Percentiles rank a stretch among this genome's conserved stretches.
These are phyloP conservation scores for Hyles vespertilio DNA, from an alignment of 1,140 invertebrate species.

Conservation along the genomic window DNA sequence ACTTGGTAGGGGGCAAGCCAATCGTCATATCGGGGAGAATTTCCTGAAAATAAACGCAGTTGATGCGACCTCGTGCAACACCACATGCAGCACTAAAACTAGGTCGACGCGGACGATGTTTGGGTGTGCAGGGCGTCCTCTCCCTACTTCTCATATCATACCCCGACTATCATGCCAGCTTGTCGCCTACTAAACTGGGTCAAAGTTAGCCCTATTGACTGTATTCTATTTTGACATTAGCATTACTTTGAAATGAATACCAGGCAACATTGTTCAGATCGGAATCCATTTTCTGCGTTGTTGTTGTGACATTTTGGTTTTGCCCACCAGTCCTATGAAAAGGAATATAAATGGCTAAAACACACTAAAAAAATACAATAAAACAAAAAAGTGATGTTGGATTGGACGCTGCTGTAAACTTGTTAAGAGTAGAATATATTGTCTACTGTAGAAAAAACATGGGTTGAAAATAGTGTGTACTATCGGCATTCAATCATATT, in stretches of 20 bases:
- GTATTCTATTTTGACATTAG: neutral
- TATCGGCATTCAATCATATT: conserved; percentile 56
- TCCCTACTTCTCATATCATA: no score
- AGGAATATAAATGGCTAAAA: conserved; percentile 23
- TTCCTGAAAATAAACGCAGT: no score
- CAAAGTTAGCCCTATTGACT: neutral
- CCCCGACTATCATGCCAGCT: no score
- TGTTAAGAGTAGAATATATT: conserved; percentile 9
- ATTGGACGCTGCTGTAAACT: conserved; percentile 25
- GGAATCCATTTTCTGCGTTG: conserved; percentile 74
- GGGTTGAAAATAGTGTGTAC: conserved; percentile 66
- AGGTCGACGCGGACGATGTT: no score
- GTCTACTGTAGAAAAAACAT: conserved; percentile 26
- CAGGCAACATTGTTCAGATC: neutral
- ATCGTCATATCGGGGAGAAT: no score
- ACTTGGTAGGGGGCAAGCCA: no score
- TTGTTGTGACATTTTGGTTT: conserved; percentile 74
- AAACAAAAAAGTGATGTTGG: conserved; percentile 46
- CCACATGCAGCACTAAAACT: no score
- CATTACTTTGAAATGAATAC: neutral
- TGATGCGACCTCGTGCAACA: no score
- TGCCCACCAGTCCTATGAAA: conserved; percentile 43
- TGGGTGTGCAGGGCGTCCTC: no score
- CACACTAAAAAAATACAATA: conserved; percentile 19
- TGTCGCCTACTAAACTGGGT: neutral